A percentile compares a stretch with the other conserved stretches of the same genome.
phyloP scores from a whole-genome alignment of 1,140 invertebrate genomes.

The Macrobrachium rosenbergii region DNA sequence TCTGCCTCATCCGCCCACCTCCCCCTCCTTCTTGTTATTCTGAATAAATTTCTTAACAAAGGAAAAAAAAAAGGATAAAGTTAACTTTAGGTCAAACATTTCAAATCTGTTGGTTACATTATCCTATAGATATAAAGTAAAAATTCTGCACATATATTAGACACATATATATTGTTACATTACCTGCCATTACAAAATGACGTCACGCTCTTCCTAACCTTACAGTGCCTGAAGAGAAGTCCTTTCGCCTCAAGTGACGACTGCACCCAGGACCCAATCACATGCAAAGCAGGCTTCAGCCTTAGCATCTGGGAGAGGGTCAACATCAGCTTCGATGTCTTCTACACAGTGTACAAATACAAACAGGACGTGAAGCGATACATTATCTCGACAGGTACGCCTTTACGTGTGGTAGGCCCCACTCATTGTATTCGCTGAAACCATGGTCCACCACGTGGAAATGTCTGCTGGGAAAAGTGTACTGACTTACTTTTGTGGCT shows the following conservation, averaged over 20 bases:
- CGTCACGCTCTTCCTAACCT: too few relatives aligned
- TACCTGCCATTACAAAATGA: not conserved
- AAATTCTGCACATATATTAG: not conserved
- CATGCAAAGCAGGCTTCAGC: constrained; percentile 62
- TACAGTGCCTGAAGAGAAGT: constrained; percentile 27
- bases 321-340: constrained; percentile 29
- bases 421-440: too few relatives aligned
- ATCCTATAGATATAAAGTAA: not conserved
- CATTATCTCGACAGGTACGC: constrained; percentile 41
- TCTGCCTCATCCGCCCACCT: too few relatives aligned
- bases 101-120: too few relatives aligned
- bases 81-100: too few relatives aligned
- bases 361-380: constrained; percentile 24
- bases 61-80: too few relatives aligned
- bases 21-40: too few relatives aligned
- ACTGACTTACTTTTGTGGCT: too few relatives aligned
- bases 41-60: too few relatives aligned
- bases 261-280: constrained; percentile 54
- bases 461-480: too few relatives aligned
- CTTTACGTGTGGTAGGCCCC: too few relatives aligned
- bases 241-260: not conserved
- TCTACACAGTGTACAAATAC: constrained; percentile 4
- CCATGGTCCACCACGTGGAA: too few relatives aligned
- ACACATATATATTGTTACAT: not conserved
- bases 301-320: constrained; percentile 65